Percentiles rank a stretch among this genome's conserved stretches.
phyloP scores from a whole-genome alignment of 2,113 vertebrate genomes.

The Leucopsar rothschildi region DNA sequence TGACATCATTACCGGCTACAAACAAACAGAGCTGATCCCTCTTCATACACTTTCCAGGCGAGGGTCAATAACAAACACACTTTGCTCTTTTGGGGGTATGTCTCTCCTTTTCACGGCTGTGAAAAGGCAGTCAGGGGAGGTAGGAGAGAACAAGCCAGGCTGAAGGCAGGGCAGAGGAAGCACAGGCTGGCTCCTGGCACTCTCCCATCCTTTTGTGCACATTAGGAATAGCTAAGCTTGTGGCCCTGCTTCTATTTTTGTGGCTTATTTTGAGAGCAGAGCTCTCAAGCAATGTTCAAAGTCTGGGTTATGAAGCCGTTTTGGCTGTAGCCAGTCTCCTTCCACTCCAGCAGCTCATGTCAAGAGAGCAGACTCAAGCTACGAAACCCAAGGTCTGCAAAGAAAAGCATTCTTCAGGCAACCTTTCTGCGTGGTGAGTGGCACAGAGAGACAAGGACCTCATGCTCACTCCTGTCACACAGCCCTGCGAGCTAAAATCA shows the following conservation, averaged over 20 bases:
- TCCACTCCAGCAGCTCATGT: not conserved
- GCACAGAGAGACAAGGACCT: not conserved
- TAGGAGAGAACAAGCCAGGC: not conserved
- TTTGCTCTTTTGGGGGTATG: slow-evolving; percentile 34
- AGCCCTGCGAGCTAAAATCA: not conserved
- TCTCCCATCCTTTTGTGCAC: slow-evolving; percentile 11
- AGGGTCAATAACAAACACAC: slow-evolving; percentile 9
- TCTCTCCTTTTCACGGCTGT: not conserved
- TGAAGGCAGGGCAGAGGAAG: slow-evolving; percentile 5
- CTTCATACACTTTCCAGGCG: not conserved
- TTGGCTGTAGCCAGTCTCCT: not conserved
- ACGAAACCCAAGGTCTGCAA: not conserved
- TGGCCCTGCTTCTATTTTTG: slow-evolving; percentile 29
- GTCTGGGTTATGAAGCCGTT: not conserved
- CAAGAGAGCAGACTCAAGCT: not conserved
- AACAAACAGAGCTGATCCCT: slow-evolving; percentile 40
- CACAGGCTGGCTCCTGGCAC: not conserved
- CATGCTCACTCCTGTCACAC: fast-evolving
- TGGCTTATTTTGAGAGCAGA: not conserved
- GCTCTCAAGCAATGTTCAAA: not conserved
- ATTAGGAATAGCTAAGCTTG: not conserved
- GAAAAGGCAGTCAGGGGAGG: slow-evolving; percentile 1
- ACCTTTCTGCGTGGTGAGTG: not conserved
- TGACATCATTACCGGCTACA: slow-evolving; percentile 33
- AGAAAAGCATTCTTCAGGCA: not conserved